These are phyloP conservation scores for Habropoda laboriosa DNA, from an alignment of 1,140 invertebrate genomes.

Conservation along the genomic window DNA sequence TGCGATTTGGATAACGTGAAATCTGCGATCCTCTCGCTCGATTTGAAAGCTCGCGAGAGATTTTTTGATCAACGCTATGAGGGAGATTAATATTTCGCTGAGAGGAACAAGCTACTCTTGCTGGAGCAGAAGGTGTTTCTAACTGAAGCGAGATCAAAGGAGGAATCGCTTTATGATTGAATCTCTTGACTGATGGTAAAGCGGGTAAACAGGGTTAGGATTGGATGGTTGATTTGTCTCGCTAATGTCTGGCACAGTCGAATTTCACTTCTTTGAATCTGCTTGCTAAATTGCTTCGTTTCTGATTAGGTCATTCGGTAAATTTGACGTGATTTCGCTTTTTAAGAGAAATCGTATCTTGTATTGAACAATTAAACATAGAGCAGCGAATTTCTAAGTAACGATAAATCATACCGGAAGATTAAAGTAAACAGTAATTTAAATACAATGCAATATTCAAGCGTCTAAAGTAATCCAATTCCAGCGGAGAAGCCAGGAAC, in stretches of 20 bases:
- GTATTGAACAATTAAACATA: too few relatives aligned
- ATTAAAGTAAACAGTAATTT: not conserved
- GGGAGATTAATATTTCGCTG: not conserved
- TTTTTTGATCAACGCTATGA: constrained; percentile 10
- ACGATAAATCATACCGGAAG: not conserved
- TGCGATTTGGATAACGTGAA: constrained; percentile 34
- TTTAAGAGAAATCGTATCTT: not conserved
- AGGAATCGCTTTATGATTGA: not conserved
- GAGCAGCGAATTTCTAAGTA: too few relatives aligned
- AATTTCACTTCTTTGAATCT: too few relatives aligned
- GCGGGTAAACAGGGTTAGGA: not conserved
- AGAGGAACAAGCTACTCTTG: not conserved
- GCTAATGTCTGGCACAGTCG: too few relatives aligned
- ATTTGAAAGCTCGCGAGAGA: not conserved
- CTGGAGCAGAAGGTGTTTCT: not conserved
- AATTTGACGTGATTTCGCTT: not conserved
- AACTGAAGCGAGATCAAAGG: constrained; percentile 9
- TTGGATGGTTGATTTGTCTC: constrained; percentile 8
- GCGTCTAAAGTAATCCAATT: not conserved
- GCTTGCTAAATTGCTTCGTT: too few relatives aligned
- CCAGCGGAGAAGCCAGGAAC: too few relatives aligned
- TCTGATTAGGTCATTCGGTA: not conserved
- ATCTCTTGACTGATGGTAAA: constrained; percentile 4
- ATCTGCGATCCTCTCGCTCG: not conserved
- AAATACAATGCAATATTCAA: not conserved